Evolutionary conservation across 2,797 vertebrate genomes (phyloP).

Genomic region (Yasuhikotakia modesta): DNA sequence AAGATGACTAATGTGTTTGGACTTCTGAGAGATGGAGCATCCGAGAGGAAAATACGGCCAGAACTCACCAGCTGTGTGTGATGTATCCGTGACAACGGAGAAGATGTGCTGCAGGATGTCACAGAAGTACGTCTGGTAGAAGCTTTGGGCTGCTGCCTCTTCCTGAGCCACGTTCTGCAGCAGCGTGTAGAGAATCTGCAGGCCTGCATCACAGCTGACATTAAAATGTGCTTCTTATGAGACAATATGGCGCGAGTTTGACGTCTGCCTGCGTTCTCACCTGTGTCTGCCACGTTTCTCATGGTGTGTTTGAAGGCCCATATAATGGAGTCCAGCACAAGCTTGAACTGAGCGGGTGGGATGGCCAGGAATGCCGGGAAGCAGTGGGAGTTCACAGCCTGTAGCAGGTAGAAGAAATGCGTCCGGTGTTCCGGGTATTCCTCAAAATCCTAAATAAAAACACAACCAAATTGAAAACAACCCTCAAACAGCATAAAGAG

Average conservation of each 20-base stretch:
- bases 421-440: conserved; percentile 98
- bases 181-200: conserved; percentile 96
- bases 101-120: conserved; percentile 99
- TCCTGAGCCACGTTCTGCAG: conserved; percentile 98
- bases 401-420: conserved; percentile 96
- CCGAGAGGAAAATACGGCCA: not conserved
- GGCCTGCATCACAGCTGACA: conserved; percentile 70
- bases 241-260: not conserved
- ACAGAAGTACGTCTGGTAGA: conserved; percentile 98
- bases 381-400: conserved; percentile 98
- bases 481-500: not conserved
- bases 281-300: conserved; percentile 98
- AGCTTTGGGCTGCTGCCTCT: conserved; percentile 95
- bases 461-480: not conserved
- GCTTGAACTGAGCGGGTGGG: conserved; percentile 96
- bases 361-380: conserved; percentile 98
- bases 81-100: conserved; percentile 98
- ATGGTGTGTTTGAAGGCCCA: conserved; percentile 99
- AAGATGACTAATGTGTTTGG: not conserved
- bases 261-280: conserved; percentile 65
- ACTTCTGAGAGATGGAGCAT: not conserved
- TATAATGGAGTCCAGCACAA: conserved; percentile 99
- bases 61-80: conserved; percentile 93
- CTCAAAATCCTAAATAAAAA: conserved; percentile 88
- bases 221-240: not conserved